A percentile compares a stretch with the other conserved stretches of the same genome.
Evolutionary conservation across 2,888 invertebrate species (phyloP).

Genomic region (Pemphredon lugubris): DNA sequence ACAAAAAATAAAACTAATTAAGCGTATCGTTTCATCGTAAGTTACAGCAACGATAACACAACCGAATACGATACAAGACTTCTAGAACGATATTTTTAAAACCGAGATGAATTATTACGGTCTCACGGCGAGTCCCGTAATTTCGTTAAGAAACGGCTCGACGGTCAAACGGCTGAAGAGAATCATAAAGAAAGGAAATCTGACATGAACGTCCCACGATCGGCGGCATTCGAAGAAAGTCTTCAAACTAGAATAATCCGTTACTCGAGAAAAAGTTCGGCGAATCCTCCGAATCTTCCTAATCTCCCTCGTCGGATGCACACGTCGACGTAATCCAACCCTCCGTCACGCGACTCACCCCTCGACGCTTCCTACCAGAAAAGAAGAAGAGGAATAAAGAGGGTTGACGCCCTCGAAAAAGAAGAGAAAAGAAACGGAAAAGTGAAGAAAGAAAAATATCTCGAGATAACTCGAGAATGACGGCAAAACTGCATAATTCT

Average conservation of each 20-base stretch:
- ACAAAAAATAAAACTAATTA: too few species aligned
- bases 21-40: too few species aligned
- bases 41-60: too few species aligned
- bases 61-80: too few species aligned
- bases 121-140: too few species aligned
- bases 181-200: too few species aligned
- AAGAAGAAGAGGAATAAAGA: too few species aligned
- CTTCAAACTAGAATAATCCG: neutral
- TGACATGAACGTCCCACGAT: neutral
- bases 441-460: neutral
- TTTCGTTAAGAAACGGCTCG: too few species aligned
- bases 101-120: too few species aligned
- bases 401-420: neutral
- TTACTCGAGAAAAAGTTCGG: neutral
- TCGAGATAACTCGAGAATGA: neutral
- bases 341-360: neutral
- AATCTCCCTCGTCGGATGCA: neutral
- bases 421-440: neutral
- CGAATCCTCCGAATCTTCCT: neutral
- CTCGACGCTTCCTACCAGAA: too few species aligned
- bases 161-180: too few species aligned
- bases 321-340: conserved; percentile 2
- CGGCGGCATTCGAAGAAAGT: neutral
- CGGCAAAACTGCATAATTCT: neutral
- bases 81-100: too few species aligned